Evolutionary conservation across 2,113 vertebrate genomes (phyloP).

Genomic region (Protobothrops mucrosquamatus): DNA sequence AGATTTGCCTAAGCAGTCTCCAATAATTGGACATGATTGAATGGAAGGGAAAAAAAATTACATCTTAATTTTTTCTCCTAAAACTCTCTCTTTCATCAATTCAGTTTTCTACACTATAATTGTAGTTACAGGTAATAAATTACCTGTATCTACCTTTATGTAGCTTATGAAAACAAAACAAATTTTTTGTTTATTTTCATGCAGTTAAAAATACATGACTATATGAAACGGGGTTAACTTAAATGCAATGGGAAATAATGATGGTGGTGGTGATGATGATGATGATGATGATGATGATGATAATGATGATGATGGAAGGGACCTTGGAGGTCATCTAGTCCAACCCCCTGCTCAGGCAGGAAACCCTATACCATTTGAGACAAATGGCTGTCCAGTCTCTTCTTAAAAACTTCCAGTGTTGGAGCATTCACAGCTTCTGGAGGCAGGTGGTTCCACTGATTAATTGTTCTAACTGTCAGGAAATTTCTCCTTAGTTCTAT

Average conservation of each 20-base stretch:
- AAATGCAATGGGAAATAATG: conserved; percentile 7
- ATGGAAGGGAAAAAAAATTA: not conserved
- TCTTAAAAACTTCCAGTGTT: too few species aligned
- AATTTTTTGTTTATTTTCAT: not conserved
- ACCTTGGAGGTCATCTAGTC: too few species aligned
- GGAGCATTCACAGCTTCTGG: too few species aligned
- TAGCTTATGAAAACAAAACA: not conserved
- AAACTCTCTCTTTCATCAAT: not conserved
- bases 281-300: too few species aligned
- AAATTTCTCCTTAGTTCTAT: too few species aligned
- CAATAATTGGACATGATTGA: not conserved
- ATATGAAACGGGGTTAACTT: conserved; percentile 6
- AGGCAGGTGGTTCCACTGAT: too few species aligned
- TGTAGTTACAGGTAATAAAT: not conserved
- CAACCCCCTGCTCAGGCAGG: too few species aligned
- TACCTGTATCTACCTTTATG: not conserved
- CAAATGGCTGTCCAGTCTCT: too few species aligned
- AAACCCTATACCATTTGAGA: too few species aligned
- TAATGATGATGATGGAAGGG: too few species aligned
- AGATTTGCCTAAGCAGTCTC: not conserved
- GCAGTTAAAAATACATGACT: conserved; percentile 32
- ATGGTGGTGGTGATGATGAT: too few species aligned
- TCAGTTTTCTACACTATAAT: conserved; percentile 23
- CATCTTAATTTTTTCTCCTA: not conserved
- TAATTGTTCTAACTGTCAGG: too few species aligned